Percentiles rank a stretch among this genome's conserved stretches.
phyloP scores from a whole-genome alignment of 2,888 invertebrate species.

The Nebria salina region DNA sequence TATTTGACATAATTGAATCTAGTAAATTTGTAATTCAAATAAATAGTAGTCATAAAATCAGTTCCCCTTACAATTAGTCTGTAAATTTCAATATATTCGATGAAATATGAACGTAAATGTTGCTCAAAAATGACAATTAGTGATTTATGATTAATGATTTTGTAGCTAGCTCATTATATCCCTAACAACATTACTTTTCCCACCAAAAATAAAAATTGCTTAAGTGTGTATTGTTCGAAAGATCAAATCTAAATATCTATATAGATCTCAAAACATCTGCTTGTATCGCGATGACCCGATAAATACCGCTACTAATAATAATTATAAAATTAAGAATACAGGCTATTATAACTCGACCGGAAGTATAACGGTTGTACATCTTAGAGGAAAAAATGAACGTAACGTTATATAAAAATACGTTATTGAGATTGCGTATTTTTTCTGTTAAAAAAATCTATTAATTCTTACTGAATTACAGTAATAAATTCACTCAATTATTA shows the following conservation, averaged over 20 bases:
- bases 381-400: not conserved
- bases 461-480: not conserved
- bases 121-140: not conserved
- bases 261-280: not conserved
- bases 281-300: not conserved
- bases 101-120: too few species aligned
- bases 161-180: too few species aligned
- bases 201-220: not conserved
- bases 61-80: too few species aligned
- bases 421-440: not conserved
- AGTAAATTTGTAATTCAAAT: too few species aligned
- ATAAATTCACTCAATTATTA: not conserved
- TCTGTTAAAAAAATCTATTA: not conserved
- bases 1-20: too few species aligned
- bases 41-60: too few species aligned
- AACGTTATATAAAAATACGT: not conserved
- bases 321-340: slow-evolving; percentile 1
- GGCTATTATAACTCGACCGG: not conserved
- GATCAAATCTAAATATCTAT: not conserved
- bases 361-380: not conserved
- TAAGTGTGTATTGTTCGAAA: not conserved
- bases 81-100: too few species aligned
- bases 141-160: not conserved
- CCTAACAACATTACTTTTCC: too few species aligned
- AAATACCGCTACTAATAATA: slow-evolving; percentile 1